These are phyloP conservation scores for Drosophila erecta DNA, from an alignment of 1,140 invertebrate species.

Conservation along the genomic window DNA sequence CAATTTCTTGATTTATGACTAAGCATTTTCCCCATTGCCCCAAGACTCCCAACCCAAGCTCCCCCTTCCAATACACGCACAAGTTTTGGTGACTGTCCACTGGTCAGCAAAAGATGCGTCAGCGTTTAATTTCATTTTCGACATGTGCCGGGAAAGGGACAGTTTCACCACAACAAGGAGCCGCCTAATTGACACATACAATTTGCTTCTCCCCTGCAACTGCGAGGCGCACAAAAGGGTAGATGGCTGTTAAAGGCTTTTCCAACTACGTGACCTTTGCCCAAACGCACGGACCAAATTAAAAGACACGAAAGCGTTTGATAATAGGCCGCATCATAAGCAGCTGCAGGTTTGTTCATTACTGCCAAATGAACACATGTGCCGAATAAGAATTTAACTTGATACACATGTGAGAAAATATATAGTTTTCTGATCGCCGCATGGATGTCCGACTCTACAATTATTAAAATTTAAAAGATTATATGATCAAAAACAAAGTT, in stretches of 20 bases:
- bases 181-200: slow-evolving; percentile 54
- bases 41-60: background rate
- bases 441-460: no score
- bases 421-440: no score
- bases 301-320: background rate
- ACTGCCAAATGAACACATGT: no score
- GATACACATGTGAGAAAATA: background rate
- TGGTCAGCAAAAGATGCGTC: slow-evolving; percentile 75
- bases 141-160: slow-evolving; percentile 51
- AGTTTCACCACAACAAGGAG: slow-evolving; percentile 6
- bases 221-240: background rate
- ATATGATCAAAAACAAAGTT: background rate
- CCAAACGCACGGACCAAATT: slow-evolving; percentile 13
- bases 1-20: slow-evolving; percentile 78
- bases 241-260: slow-evolving; percentile 15
- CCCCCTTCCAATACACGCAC: background rate
- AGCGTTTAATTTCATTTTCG: slow-evolving; percentile 63
- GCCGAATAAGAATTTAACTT: background rate
- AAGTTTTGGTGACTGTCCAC: slow-evolving; percentile 13
- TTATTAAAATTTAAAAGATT: no score
- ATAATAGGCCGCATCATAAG: background rate
- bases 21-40: slow-evolving; percentile 51
- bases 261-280: slow-evolving; percentile 21
- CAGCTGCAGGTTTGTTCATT: no score
- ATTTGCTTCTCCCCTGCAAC: slow-evolving; percentile 24